Evolutionary conservation across 2,113 vertebrate species (phyloP), one percentile per base, ranked within the genome.

Genomic region (Piaya cayana): DNA sequence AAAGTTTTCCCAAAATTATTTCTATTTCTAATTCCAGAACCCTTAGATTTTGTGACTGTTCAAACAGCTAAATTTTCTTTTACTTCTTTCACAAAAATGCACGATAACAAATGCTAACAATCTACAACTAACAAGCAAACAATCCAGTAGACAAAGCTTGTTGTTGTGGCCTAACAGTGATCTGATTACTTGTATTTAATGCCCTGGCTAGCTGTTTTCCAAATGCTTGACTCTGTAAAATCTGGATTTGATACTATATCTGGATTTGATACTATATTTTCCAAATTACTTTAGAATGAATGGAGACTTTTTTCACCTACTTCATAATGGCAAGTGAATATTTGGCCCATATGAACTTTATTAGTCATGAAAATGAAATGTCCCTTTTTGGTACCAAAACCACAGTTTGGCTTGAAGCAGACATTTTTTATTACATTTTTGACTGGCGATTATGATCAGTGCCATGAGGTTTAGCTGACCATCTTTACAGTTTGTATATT

Each of bases 141-240:
- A 25, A 0, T 1, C 1, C 21, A 53, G 5, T 12, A 59, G 37
- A 64, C 5, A 69, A 88, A 65, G 6, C 20, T 30, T 47, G 1
- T 71, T 71, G 4, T 49, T 60, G 12, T 79, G 43, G 21, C 64
- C 56, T 75, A 37, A 36, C 20, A 52, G 37, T 50, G 42, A 47
- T 47, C 14, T 39, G 79, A 56, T 81, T 80, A 88, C 26, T n/a
- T 53, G 42, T 84, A 70, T 81, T 14, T 70, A 34, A 81, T 86
- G 47, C 20, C 30, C 14, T 77, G 37, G 11, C 20, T 81, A 70
- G 13, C 13, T 90, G 9, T 69, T 88, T 81, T 88, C 55, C 2
- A 9, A 86, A 77, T 27, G 8, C 7, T 21, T 77, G 50, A 58
- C 12, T 13, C 23, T 77, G 23, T 63, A 53, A 90, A 80, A 82